Evolutionary conservation across 2,797 vertebrate species (phyloP), one percentile per base, ranked within the genome.

Genomic region (Gobionotothen gibberifrons): DNA sequence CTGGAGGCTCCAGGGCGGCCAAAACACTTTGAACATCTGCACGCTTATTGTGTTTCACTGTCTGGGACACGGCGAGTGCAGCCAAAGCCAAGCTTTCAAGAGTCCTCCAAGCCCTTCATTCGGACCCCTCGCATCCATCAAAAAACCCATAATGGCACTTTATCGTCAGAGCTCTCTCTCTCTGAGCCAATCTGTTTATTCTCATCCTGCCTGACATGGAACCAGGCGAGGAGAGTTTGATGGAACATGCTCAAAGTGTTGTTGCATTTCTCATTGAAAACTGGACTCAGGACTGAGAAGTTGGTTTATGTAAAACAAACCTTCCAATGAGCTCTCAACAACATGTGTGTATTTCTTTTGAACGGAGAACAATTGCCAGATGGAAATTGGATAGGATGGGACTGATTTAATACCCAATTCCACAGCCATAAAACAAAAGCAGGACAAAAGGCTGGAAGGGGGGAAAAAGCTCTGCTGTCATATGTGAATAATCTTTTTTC

Each of bases 1-100:
- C 81, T 85, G 62, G 83, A 89, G 90, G 87, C 85, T 90, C 83
- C 90, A 81, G 78, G 2, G 21, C 65, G 47, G 89, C 82, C 87
- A 85, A 88, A 88, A 85, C 86, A 78, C 91, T 93, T 92, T 93
- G 91, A 93, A 93, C 92, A 91, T 93, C 87, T 92, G 92, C 90
- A 88, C 49, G 81, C 90, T 92, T 88, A 91, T 93, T 91, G 89
- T 93, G 88, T 90, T 91, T 87, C 86, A 84, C 78, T 81, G 90
- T 91, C 90, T 92, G 91, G 88, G 90, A 91, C 87, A 64, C 77
- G 80, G 79, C 14, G 22, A 88, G 82, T 5, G 19, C 32, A 22
- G 83, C 79, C 78, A 71, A 78, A 73, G 87, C 87, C 89, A 83
- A 86, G 83, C 81, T 90, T 88, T 90, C 82, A 87, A 91, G 85